Evolutionary conservation across 2,797 vertebrate genomes (phyloP).

Genomic region (Amblyopsis hoosieri): DNA sequence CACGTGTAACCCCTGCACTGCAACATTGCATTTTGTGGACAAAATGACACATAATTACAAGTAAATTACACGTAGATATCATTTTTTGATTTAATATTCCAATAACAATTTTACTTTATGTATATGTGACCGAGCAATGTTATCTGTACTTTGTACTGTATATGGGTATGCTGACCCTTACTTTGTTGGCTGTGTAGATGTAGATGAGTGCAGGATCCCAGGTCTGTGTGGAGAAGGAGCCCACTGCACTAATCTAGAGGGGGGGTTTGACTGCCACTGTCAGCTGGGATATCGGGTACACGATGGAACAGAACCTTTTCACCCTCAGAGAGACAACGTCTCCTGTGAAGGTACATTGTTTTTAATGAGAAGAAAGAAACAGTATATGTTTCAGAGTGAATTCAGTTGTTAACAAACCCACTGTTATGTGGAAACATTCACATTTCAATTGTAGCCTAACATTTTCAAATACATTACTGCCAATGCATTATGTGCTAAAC

Average conservation of each 20-base stretch:
- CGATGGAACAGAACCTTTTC: conserved; percentile 76
- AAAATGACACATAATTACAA: no score
- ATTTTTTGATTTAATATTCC: no score
- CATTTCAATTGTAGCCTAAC: no score
- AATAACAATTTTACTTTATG: no score
- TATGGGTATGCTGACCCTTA: background rate
- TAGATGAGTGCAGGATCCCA: conserved; percentile 83
- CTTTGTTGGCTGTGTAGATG: conserved; percentile 70
- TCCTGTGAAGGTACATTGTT: conserved; percentile 80
- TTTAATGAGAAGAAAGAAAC: no score
- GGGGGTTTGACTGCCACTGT: conserved; percentile 87
- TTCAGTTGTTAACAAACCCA: background rate
- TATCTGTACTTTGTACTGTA: no score
- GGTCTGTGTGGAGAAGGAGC: conserved; percentile 81
- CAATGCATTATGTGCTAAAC: background rate
- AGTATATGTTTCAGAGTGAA: background rate
- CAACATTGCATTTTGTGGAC: no score
- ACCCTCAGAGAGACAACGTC: conserved; percentile 57
- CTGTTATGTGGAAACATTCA: no score
- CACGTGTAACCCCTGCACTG: no score
- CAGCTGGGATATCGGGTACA: conserved; percentile 79
- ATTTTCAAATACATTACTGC: no score
- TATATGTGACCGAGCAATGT: no score
- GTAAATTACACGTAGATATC: no score
- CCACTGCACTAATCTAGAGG: conserved; percentile 81